Conservation (phyloP, 2,888 invertebrate genomes). For the Panopea generosa region DNA sequence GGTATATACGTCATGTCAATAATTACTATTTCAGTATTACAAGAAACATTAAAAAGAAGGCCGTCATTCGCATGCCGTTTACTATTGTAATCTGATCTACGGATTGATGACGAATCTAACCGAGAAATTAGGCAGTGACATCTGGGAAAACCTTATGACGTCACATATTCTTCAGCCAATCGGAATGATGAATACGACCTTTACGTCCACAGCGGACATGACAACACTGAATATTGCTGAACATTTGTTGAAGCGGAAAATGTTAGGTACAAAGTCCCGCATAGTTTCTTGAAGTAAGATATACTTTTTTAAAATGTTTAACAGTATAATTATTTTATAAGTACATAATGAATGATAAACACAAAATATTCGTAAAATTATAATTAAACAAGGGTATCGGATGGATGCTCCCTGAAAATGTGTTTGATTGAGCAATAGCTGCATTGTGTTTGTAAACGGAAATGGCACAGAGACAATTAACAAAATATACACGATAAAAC, state of each 20-base stretch:
- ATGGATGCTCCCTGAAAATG: no score
- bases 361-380: no score
- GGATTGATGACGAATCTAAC: constrained; percentile 46
- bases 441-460: no score
- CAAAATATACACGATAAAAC: no score
- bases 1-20: no score
- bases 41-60: background rate
- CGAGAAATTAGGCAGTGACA: constrained; percentile 41
- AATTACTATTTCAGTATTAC: no score
- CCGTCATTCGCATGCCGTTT: constrained; percentile 40
- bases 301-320: background rate
- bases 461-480: no score
- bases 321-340: background rate
- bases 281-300: constrained; percentile 36
- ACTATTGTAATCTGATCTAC: constrained; percentile 49
- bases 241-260: constrained; percentile 37
- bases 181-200: constrained; percentile 37
- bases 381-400: no score
- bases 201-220: constrained; percentile 10
- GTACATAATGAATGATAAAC: no score
- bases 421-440: no score
- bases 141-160: constrained; percentile 54
- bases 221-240: constrained; percentile 20
- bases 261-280: constrained; percentile 11
- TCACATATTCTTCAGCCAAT: constrained; percentile 37